Conservation (phyloP, 2,113 vertebrate genomes). For the Panthera uncia region DNA sequence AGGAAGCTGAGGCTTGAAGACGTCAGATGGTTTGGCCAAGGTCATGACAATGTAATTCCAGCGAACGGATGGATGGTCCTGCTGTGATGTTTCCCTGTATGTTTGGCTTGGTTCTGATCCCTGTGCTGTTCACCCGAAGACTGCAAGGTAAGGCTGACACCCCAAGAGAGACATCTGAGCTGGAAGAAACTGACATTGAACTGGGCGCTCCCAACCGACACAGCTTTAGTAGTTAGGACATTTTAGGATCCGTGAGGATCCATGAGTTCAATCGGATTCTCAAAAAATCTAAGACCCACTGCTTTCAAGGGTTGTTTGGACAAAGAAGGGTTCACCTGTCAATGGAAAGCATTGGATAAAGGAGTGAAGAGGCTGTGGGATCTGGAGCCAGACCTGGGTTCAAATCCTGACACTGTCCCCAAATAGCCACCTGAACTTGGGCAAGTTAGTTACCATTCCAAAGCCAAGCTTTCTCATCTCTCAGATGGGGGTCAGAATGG, state of each 20-base stretch:
- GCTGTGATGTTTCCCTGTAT: background rate
- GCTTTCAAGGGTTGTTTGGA: background rate
- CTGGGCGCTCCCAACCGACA: background rate
- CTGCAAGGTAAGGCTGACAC: background rate
- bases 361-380: background rate
- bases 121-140: background rate
- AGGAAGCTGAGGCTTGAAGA: background rate
- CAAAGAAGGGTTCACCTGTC: background rate
- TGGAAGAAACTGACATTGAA: background rate
- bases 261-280: background rate
- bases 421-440: background rate
- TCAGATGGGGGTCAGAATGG: background rate
- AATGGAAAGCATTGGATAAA: background rate
- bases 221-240: background rate
- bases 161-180: background rate
- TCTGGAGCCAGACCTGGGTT: background rate
- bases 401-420: background rate
- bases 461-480: background rate
- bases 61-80: background rate
- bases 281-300: background rate
- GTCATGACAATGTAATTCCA: background rate
- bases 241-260: background rate
- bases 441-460: background rate
- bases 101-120: background rate
- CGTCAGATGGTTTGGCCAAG: background rate